These are phyloP conservation scores for Ochropacha duplaris DNA, from an alignment of 2,888 invertebrate species.

Conservation along the genomic window DNA sequence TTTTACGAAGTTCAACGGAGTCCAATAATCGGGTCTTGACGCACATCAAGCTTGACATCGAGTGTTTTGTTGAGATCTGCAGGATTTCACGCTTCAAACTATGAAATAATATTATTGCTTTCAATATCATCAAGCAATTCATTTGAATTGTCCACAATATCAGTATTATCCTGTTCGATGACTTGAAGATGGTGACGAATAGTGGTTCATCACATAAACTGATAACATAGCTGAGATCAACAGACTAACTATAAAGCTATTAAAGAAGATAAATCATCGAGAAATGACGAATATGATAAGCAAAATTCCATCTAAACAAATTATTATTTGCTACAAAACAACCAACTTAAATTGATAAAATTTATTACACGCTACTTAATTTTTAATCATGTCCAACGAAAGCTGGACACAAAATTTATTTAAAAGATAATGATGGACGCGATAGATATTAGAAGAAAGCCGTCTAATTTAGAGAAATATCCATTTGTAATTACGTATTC, in stretches of 20 bases:
- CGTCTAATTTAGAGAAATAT: conserved; percentile 48
- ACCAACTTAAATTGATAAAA: conserved; percentile 23
- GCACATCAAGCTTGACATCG: conserved; percentile 52
- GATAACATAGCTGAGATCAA: background rate
- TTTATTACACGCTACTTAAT: conserved; percentile 45
- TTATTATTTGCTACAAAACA: conserved; percentile 13
- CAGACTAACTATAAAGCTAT: background rate
- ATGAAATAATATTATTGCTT: conserved; percentile 50
- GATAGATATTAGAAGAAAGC: conserved; percentile 35
- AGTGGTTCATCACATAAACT: background rate
- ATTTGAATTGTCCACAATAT: conserved; percentile 26
- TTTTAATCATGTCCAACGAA: conserved; percentile 36
- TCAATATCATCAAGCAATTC: conserved; percentile 25
- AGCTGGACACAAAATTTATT: conserved; percentile 35
- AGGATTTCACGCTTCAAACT: conserved; percentile 45
- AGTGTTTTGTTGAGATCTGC: conserved; percentile 56
- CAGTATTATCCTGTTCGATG: conserved; percentile 15
- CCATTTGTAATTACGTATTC: conserved; percentile 57
- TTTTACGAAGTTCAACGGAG: conserved; percentile 61
- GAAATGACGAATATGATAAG: background rate
- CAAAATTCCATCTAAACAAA: background rate
- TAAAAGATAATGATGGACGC: conserved; percentile 34
- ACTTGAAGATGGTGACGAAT: too few species aligned
- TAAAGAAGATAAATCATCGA: background rate
- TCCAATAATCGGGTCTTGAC: conserved; percentile 57